Percentiles rank a stretch among this genome's conserved stretches.
Conservation (phyloP, 2,113 vertebrate species). For the Nyctereutes procyonoides region DNA sequence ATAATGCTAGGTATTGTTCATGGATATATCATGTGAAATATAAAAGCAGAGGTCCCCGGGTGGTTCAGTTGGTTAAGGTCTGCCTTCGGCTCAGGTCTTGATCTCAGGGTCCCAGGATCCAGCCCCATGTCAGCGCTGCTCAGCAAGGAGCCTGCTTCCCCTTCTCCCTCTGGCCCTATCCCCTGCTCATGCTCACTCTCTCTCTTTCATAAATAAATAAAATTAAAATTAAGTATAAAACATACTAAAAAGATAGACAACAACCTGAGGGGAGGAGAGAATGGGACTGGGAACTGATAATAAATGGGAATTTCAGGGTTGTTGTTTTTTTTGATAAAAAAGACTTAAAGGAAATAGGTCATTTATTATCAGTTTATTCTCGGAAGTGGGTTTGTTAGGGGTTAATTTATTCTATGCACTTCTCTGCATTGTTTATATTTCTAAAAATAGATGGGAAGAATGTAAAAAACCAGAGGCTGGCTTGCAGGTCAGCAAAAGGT, state of each 20-base stretch:
- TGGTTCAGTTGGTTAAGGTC: background rate
- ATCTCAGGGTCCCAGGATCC: background rate
- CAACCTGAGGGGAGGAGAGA: background rate
- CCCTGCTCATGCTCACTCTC: background rate
- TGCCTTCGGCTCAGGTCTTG: background rate
- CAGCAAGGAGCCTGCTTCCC: background rate
- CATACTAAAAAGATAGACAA: background rate
- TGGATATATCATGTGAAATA: background rate
- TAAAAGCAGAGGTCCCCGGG: background rate
- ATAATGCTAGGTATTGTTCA: background rate
- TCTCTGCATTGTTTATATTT: conserved; percentile 29
- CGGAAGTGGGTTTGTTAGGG: background rate
- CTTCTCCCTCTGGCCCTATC: background rate
- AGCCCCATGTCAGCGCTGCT: background rate
- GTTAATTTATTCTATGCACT: conserved; percentile 14
- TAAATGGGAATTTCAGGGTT: background rate
- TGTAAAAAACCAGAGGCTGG: background rate
- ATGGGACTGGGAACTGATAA: background rate
- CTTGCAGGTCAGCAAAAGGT: background rate
- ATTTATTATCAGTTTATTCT: conserved; percentile 50
- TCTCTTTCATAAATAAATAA: background rate
- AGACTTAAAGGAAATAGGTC: background rate
- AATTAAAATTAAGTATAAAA: background rate
- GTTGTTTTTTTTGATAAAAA: conserved; percentile 41
- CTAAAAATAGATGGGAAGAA: background rate